Percentiles rank a stretch among this genome's conserved stretches.
Evolutionary conservation across 2,888 invertebrate genomes (phyloP).

Genomic region (Cacoxenus indagator): DNA sequence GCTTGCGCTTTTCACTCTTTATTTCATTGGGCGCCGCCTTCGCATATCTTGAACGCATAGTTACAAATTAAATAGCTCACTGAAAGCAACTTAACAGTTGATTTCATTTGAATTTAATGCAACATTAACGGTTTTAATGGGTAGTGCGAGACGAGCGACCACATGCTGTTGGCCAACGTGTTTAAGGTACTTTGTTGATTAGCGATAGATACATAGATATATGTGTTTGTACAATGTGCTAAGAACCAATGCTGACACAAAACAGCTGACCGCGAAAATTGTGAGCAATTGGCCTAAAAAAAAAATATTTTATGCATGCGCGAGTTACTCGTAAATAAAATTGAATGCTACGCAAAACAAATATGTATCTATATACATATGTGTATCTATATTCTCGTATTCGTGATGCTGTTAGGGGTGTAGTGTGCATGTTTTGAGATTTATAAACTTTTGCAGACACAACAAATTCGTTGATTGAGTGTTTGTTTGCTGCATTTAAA

Average conservation of each 20-base stretch:
- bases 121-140: conserved; percentile 51
- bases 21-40: conserved; percentile 21
- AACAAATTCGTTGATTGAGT: neutral
- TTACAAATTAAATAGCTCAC: conserved; percentile 55
- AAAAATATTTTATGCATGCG: conserved; percentile 59
- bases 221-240: neutral
- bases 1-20: conserved; percentile 12
- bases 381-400: conserved; percentile 15
- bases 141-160: neutral
- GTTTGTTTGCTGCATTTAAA: neutral
- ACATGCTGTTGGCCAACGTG: conserved; percentile 41
- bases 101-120: conserved; percentile 62
- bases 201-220: neutral
- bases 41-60: neutral
- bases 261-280: conserved; percentile 52
- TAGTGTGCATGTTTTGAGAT: too few species aligned
- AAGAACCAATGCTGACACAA: conserved; percentile 52
- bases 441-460: conserved; percentile 5
- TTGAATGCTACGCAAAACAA: conserved; percentile 30
- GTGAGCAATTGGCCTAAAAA: conserved; percentile 10
- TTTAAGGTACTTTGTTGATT: conserved; percentile 25
- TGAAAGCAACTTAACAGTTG: conserved; percentile 61
- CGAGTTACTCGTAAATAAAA: conserved; percentile 55
- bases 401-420: too few species aligned
- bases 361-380: conserved; percentile 28